These are phyloP conservation scores for Scomber scombrus DNA, from an alignment of 2,113 vertebrate genomes.

Conservation along the genomic window DNA sequence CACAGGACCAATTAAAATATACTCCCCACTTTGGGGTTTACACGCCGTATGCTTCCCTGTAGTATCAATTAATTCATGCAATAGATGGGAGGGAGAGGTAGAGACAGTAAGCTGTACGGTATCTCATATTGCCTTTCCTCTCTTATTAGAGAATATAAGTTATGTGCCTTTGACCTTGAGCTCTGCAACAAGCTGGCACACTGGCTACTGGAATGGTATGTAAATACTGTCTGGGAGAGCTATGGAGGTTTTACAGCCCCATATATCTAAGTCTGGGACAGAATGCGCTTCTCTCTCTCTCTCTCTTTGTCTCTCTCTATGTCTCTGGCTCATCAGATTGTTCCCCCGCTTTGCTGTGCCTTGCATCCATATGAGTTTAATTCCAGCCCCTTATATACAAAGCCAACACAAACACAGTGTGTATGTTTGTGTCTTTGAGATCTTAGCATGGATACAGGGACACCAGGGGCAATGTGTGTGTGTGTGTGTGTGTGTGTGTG, in stretches of 20 bases:
- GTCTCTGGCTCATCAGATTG: conserved; percentile 49
- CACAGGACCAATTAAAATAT: conserved; percentile 69
- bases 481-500: conserved; percentile 10
- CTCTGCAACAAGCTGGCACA: conserved; percentile 55
- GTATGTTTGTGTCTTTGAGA: conserved; percentile 10
- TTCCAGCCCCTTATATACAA: conserved; percentile 28
- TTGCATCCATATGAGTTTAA: conserved; percentile 70
- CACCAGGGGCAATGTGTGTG: not conserved
- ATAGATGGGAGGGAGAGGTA: conserved; percentile 17
- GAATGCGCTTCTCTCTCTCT: conserved; percentile 21
- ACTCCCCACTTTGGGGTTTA: conserved; percentile 68
- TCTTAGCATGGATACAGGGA: conserved; percentile 21
- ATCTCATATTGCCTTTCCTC: conserved; percentile 21
- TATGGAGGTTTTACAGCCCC: conserved; percentile 66
- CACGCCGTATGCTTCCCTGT: conserved; percentile 54
- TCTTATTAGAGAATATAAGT: conserved; percentile 66
- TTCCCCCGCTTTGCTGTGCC: conserved; percentile 47
- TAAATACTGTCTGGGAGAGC: conserved; percentile 64
- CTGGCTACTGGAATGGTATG: conserved; percentile 59
- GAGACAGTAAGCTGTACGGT: conserved; percentile 32
- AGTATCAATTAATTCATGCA: conserved; percentile 74
- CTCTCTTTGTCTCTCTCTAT: conserved; percentile 20
- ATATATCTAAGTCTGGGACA: conserved; percentile 67
- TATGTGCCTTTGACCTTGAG: conserved; percentile 79
- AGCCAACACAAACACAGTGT: conserved; percentile 30